phyloP scores from a whole-genome alignment of 2,797 vertebrate species.

The Toxotes lorentzi region DNA sequence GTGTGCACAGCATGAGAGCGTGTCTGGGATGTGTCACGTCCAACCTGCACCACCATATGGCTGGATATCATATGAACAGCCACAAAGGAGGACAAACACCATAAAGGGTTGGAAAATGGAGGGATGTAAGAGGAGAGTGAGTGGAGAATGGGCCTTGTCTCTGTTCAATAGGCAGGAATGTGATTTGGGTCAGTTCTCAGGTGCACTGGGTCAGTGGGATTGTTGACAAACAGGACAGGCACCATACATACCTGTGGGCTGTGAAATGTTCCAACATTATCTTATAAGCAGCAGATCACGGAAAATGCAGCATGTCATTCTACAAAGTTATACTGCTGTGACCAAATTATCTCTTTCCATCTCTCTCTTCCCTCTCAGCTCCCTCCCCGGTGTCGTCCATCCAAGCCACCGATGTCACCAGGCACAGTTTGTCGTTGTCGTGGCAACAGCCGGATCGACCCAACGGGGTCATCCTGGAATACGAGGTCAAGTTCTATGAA shows the following conservation, averaged over 20 bases:
- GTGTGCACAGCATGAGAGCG: slow-evolving; percentile 62
- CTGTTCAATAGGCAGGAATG: slow-evolving; percentile 47
- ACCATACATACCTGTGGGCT: not conserved
- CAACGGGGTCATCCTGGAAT: slow-evolving; percentile 98
- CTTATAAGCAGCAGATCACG: not conserved
- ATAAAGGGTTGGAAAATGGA: slow-evolving; percentile 29
- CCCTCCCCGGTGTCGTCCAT: slow-evolving; percentile 94
- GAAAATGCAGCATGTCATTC: not conserved
- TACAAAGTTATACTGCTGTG: slow-evolving; percentile 1
- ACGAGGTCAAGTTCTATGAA: slow-evolving; percentile 99
- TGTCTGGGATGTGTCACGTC: slow-evolving; percentile 74
- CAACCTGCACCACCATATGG: slow-evolving; percentile 78
- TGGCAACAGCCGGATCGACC: slow-evolving; percentile 97
- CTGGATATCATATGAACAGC: slow-evolving; percentile 61
- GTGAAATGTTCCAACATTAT: not conserved
- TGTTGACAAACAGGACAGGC: slow-evolving; percentile 57
- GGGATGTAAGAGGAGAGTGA: slow-evolving; percentile 42
- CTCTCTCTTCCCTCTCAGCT: slow-evolving; percentile 80
- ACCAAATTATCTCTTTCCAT: slow-evolving; percentile 40
- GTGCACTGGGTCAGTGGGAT: slow-evolving; percentile 56
- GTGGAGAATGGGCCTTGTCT: slow-evolving; percentile 41
- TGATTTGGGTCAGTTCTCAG: slow-evolving; percentile 68
- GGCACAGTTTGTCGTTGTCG: slow-evolving; percentile 93
- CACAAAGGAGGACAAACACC: slow-evolving; percentile 51
- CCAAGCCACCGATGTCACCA: slow-evolving; percentile 95